Evolutionary conservation across 2,888 invertebrate genomes (phyloP).

Genomic region (Nomada fucata): DNA sequence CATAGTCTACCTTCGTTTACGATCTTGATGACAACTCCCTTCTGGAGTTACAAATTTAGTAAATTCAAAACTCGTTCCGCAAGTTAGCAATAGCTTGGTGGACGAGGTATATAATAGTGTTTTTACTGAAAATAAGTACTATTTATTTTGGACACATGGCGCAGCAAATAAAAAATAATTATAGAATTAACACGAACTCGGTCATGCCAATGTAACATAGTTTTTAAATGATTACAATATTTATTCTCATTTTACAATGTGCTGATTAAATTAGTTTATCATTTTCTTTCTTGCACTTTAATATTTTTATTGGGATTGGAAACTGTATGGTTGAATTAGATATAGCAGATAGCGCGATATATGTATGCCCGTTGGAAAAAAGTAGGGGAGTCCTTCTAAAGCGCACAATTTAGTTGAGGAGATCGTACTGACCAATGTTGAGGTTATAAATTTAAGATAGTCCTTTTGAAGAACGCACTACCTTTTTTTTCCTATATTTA

Average conservation of each 20-base stretch:
- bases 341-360: neutral
- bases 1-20: no score
- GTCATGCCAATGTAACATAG: neutral
- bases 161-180: neutral
- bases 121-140: no score
- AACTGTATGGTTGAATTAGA: neutral
- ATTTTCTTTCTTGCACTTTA: neutral
- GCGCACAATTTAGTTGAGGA: slow-evolving; percentile 18
- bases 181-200: neutral
- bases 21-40: no score
- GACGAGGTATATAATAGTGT: no score
- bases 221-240: neutral
- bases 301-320: neutral
- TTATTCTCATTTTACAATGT: neutral
- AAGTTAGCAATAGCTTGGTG: no score
- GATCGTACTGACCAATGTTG: slow-evolving; percentile 23
- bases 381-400: slow-evolving; percentile 13
- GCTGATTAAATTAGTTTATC: neutral
- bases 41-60: no score
- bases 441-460: slow-evolving; percentile 46
- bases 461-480: slow-evolving; percentile 5
- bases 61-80: no score
- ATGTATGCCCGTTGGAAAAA: neutral
- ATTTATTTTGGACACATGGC: neutral
- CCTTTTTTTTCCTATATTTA: slow-evolving; percentile 31